Conservation (phyloP, 1,140 invertebrate genomes). For the Anastrepha ludens region DNA sequence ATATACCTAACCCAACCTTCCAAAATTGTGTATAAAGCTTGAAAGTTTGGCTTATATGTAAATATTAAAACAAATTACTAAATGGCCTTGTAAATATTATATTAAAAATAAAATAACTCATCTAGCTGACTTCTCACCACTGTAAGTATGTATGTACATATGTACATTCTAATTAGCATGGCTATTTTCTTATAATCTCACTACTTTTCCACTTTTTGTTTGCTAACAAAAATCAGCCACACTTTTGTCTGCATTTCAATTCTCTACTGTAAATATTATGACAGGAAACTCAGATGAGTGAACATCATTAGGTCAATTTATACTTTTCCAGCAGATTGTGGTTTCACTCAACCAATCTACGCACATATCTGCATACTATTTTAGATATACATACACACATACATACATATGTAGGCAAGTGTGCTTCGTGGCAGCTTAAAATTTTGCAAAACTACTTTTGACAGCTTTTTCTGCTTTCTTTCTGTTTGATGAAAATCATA, state of each 20-base stretch:
- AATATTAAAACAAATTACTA: too few species aligned
- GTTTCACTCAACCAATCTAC: not conserved
- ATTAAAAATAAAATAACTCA: too few species aligned
- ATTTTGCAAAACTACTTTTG: not conserved
- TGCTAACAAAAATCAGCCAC: constrained; percentile 4
- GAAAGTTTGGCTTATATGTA: too few species aligned
- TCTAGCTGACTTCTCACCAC: too few species aligned
- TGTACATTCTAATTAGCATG: too few species aligned
- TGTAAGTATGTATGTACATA: too few species aligned
- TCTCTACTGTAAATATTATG: constrained; percentile 35
- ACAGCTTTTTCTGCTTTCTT: not conserved
- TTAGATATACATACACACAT: not conserved
- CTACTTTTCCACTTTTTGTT: not conserved
- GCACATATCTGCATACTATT: not conserved
- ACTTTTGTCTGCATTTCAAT: not conserved
- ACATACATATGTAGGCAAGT: not conserved
- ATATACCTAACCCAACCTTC: too few species aligned
- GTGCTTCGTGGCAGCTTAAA: not conserved
- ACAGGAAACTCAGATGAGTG: constrained; percentile 10
- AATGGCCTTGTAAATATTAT: too few species aligned
- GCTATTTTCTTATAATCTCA: too few species aligned
- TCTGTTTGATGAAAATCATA: not conserved
- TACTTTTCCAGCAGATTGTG: constrained; percentile 7
- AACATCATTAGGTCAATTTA: constrained; percentile 40
- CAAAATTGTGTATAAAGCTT: too few species aligned